These are phyloP conservation scores for Melanerpes formicivorus DNA, from an alignment of 2,113 vertebrate species.

Conservation along the genomic window DNA sequence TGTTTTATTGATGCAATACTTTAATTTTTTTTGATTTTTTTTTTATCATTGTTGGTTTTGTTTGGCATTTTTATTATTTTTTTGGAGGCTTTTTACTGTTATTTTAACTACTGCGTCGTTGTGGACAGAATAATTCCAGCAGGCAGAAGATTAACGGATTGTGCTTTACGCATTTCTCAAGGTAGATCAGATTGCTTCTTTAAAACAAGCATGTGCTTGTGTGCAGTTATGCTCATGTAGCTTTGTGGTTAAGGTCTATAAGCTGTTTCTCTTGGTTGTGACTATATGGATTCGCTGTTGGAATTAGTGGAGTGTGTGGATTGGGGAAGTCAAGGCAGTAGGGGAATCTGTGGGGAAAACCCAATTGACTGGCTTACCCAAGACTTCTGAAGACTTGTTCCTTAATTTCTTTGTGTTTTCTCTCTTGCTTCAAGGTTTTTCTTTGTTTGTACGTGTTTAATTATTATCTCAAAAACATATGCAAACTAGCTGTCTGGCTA, in stretches of 20 bases:
- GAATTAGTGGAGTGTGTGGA: constrained; percentile 62
- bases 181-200: not conserved
- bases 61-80: not conserved
- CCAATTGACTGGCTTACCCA: constrained; percentile 19
- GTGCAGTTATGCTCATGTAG: not conserved
- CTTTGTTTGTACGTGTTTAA: constrained; percentile 72
- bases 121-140: not conserved
- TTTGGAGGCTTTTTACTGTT: not conserved
- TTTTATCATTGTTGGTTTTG: not conserved
- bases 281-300: not conserved
- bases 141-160: not conserved
- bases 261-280: constrained; percentile 2
- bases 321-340: constrained; percentile 53
- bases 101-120: not conserved
- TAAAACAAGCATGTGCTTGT: constrained; percentile 49
- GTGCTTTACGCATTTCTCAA: not conserved
- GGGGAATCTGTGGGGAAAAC: constrained; percentile 67
- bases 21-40: not conserved
- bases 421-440: constrained; percentile 62
- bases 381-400: constrained; percentile 63
- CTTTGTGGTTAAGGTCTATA: constrained; percentile 8
- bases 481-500: constrained; percentile 65
- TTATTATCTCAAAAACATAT: constrained; percentile 67
- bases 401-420: constrained; percentile 69
- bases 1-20: not conserved